These are phyloP conservation scores for Drosophila neoperkinsi DNA, from an alignment of 2,888 invertebrate genomes.

Conservation along the genomic window DNA sequence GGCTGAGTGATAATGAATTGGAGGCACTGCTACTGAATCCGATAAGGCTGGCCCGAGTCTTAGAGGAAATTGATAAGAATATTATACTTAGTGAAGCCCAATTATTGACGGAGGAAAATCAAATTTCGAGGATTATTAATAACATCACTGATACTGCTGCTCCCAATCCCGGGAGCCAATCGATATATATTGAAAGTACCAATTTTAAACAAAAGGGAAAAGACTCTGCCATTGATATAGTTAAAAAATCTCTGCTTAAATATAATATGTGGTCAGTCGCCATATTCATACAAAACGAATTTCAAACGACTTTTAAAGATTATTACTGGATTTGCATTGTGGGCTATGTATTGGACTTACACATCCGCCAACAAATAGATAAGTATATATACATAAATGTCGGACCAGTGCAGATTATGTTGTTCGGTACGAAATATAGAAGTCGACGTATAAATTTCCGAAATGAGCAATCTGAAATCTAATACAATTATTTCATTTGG, in stretches of 20 bases:
- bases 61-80: neutral
- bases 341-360: neutral
- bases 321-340: slow-evolving; percentile 1
- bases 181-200: neutral
- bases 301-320: neutral
- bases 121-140: neutral
- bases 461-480: neutral
- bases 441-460: accelerated
- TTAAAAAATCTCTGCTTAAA: accelerated
- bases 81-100: neutral
- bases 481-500: neutral
- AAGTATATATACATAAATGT: neutral
- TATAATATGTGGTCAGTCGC: neutral
- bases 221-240: neutral
- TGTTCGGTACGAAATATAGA: neutral
- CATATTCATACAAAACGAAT: accelerated
- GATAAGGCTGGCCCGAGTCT: no score
- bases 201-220: neutral
- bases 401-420: neutral
- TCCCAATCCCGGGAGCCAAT: neutral
- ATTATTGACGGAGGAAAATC: neutral
- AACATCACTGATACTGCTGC: neutral
- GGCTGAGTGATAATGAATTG: neutral
- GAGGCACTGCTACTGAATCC: neutral
- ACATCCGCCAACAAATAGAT: no score